phyloP scores from a whole-genome alignment of 37 sponge, comb jelly and placozoan species.

The Halisarca cf. caerulea region DNA sequence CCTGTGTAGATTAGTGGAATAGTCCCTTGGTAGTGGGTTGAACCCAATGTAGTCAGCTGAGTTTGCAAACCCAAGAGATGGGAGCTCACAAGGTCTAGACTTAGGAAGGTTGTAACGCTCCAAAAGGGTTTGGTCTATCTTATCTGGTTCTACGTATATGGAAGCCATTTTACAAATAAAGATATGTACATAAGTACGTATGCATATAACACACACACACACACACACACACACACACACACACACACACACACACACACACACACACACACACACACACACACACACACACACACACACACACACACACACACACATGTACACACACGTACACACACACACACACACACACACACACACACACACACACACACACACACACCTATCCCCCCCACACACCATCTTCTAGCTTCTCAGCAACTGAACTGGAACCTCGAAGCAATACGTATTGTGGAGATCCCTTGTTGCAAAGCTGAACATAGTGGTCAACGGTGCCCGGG shows the following conservation, averaged over 20 bases:
- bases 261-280: not conserved
- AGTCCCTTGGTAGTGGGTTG: conserved; percentile 24
- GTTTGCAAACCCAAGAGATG: conserved; percentile 2
- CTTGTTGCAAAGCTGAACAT: conserved; percentile 52
- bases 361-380: too few relatives aligned
- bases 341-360: conserved; percentile 4
- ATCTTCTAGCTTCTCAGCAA: not conserved
- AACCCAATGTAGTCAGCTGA: conserved; percentile 17
- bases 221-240: not conserved
- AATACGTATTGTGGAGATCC: conserved; percentile 43
- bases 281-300: not conserved
- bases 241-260: conserved; percentile 13
- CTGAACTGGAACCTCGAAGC: conserved; percentile 19
- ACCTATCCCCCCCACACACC: not conserved
- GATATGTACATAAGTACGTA: not conserved
- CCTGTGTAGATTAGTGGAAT: conserved; percentile 27
- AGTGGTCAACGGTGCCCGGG: conserved; percentile 15
- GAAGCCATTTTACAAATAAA: not conserved
- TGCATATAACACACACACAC: not conserved
- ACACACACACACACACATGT: not conserved
- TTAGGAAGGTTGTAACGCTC: conserved; percentile 30
- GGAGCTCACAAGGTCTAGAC: conserved; percentile 34
- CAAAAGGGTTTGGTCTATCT: conserved; percentile 3
- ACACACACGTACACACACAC: not conserved
- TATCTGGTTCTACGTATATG: not conserved